phyloP scores from a whole-genome alignment of 1,140 invertebrate species.

The Phenacoccus solenopsis region DNA sequence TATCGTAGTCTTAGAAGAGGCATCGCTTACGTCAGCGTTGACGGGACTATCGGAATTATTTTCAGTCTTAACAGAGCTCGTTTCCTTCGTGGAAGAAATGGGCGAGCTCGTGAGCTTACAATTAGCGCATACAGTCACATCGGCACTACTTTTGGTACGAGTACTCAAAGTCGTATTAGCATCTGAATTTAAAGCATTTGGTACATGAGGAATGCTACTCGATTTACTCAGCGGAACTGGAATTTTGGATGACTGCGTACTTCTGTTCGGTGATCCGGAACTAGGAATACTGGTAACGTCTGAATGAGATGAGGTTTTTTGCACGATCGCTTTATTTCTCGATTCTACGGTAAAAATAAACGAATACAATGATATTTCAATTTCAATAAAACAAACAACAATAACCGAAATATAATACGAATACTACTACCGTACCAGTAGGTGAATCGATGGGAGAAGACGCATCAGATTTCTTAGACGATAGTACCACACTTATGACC shows the following conservation, averaged over 20 bases:
- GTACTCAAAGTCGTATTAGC: neutral
- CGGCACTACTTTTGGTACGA: neutral
- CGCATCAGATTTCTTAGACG: too few species aligned
- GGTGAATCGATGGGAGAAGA: too few species aligned
- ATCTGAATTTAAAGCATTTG: neutral
- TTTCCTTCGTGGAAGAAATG: too few species aligned
- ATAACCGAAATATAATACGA: too few species aligned
- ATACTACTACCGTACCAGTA: too few species aligned
- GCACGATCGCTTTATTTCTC: neutral
- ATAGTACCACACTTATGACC: too few species aligned
- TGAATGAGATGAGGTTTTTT: neutral
- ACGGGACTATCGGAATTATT: neutral
- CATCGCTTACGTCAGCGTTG: neutral
- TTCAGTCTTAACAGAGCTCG: neutral
- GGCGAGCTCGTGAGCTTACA: neutral
- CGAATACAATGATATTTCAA: neutral
- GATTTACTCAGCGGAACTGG: conserved; percentile 6
- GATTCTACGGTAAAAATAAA: neutral
- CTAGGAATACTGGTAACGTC: neutral
- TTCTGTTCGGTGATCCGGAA: neutral
- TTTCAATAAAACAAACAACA: too few species aligned
- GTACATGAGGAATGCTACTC: neutral
- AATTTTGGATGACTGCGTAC: neutral
- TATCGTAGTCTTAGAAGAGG: too few species aligned
- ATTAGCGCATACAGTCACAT: neutral